Conservation (phyloP, 1,140 invertebrate species). For the Pantala flavescens region DNA sequence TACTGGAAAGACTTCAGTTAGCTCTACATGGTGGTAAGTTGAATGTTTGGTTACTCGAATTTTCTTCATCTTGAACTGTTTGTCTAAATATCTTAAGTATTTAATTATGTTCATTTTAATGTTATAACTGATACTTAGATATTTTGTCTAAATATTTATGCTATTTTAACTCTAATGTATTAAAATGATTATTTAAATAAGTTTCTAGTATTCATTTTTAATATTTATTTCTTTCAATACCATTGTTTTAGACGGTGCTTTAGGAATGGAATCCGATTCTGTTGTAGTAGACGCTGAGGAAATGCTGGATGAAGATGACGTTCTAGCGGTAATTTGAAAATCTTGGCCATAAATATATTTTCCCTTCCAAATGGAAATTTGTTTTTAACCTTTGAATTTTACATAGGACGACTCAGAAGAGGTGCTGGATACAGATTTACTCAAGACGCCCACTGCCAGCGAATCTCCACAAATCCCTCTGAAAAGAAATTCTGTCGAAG, state of each 20-base stretch:
- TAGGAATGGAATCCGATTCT: conserved; percentile 18
- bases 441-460: conserved; percentile 33
- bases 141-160: too few species aligned
- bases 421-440: conserved; percentile 36
- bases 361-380: too few species aligned
- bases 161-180: too few species aligned
- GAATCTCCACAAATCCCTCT: conserved; percentile 31
- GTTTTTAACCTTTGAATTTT: not conserved
- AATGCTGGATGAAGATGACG: conserved; percentile 41
- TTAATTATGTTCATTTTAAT: too few species aligned
- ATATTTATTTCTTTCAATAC: too few species aligned
- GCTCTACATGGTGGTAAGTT: conserved; percentile 41
- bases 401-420: conserved; percentile 1
- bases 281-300: conserved; percentile 30
- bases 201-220: too few species aligned
- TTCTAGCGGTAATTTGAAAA: conserved; percentile 34
- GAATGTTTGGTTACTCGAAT: not conserved
- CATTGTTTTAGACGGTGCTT: conserved; percentile 12
- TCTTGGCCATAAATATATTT: not conserved
- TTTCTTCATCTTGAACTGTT: too few species aligned
- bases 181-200: too few species aligned
- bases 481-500: conserved; percentile 28
- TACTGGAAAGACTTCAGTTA: conserved; percentile 59
- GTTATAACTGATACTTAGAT: too few species aligned
- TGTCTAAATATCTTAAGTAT: too few species aligned